Evolutionary conservation across 2,888 invertebrate species (phyloP).

Genomic region (Conus canariensis): DNA sequence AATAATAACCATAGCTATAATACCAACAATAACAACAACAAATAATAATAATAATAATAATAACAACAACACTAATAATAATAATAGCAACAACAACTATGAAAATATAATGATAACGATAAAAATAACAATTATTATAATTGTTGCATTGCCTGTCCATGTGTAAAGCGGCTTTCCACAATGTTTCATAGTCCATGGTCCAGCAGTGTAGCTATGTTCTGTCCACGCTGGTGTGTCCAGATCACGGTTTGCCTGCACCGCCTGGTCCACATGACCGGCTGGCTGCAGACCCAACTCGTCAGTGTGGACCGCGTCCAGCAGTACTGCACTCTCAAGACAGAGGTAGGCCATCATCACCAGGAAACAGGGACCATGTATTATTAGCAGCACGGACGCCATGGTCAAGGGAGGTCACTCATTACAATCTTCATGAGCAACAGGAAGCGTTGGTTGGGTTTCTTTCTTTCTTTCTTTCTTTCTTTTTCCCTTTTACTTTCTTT

Average conservation of each 20-base stretch:
- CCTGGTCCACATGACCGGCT: background rate
- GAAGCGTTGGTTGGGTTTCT: background rate
- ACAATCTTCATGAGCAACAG: too few species aligned
- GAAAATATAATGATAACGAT: background rate
- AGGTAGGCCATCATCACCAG: background rate
- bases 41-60: too few species aligned
- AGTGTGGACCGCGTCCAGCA: constrained; percentile 27
- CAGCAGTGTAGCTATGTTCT: too few species aligned
- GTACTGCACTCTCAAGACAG: background rate
- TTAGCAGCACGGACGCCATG: too few species aligned
- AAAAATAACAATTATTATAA: too few species aligned
- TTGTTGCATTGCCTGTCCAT: too few species aligned
- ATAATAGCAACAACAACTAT: background rate
- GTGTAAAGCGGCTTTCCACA: too few species aligned
- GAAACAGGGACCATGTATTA: too few species aligned
- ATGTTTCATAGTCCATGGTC: too few species aligned
- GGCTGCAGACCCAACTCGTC: constrained; percentile 16
- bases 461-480: background rate
- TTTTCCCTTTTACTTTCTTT: background rate
- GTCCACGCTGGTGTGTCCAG: background rate
- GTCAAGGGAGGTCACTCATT: too few species aligned
- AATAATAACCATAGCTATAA: too few species aligned
- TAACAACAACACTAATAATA: background rate
- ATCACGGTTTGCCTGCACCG: background rate
- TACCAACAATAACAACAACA: too few species aligned